Conservation (phyloP, 2,113 vertebrate species). For the Sapajus apella region DNA sequence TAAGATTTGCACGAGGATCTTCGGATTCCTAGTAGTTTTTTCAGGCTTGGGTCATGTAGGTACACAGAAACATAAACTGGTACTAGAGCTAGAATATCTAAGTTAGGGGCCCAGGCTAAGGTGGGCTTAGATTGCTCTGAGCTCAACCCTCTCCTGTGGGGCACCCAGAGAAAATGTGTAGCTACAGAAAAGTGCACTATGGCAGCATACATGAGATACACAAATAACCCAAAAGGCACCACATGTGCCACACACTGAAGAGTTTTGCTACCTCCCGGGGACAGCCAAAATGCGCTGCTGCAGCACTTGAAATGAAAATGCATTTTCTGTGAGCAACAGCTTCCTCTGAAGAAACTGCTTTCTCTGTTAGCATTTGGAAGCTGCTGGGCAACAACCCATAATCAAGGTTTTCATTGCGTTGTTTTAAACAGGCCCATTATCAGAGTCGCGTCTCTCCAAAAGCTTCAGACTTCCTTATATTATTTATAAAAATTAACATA, state of each 20-base stretch:
- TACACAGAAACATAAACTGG: neutral
- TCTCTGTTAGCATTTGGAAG: constrained; percentile 73
- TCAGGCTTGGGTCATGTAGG: neutral
- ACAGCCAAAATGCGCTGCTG: neutral
- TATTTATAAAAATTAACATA: constrained; percentile 83
- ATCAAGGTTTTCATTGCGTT: constrained; percentile 81
- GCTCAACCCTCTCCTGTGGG: neutral
- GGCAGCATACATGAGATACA: neutral
- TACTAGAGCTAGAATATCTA: neutral
- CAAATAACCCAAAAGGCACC: neutral
- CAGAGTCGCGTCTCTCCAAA: constrained; percentile 80
- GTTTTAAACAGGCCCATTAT: constrained; percentile 82
- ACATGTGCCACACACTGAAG: neutral
- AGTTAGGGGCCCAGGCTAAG: neutral
- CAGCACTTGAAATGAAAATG: constrained; percentile 59
- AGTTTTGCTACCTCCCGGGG: neutral
- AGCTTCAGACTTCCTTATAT: constrained; percentile 83
- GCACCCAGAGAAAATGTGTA: neutral
- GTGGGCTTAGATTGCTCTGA: neutral
- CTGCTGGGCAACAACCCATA: constrained; percentile 77
- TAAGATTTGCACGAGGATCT: neutral
- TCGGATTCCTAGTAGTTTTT: neutral
- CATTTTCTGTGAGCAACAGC: constrained; percentile 73
- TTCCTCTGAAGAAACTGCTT: constrained; percentile 64
- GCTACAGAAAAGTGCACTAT: neutral